Evolutionary conservation across 2,797 vertebrate genomes (phyloP).

Genomic region (Acrocephalus scirpaceus): DNA sequence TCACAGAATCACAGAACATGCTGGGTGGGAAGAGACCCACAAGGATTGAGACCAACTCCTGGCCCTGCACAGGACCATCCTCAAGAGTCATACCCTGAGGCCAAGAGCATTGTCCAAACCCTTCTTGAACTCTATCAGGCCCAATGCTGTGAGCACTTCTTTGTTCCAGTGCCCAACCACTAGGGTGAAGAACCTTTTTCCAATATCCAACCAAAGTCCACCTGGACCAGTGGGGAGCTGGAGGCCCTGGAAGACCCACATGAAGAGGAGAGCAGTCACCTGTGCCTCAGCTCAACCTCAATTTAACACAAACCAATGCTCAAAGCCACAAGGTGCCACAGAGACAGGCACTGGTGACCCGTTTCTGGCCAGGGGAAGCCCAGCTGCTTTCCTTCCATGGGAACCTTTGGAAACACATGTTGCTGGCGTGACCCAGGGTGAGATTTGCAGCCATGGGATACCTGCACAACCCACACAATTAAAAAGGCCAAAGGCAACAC

Average conservation of each 20-base stretch:
- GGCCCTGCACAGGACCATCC: background rate
- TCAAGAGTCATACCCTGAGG: background rate
- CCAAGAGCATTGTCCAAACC: background rate
- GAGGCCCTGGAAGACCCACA: background rate
- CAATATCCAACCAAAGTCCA: accelerated
- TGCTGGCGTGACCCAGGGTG: no score
- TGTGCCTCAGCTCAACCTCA: background rate
- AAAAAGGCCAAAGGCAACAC: background rate
- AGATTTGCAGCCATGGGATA: background rate
- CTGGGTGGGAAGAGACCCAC: background rate
- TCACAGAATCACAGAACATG: background rate
- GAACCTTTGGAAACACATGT: accelerated
- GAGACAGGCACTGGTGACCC: background rate
- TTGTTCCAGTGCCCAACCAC: background rate
- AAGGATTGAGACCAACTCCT: background rate
- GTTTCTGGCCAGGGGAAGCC: background rate
- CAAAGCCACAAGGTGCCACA: background rate
- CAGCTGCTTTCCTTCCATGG: background rate
- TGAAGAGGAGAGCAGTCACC: background rate
- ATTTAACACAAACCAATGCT: background rate
- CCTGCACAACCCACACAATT: background rate
- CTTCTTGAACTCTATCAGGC: background rate
- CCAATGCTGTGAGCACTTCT: background rate
- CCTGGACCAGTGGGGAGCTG: background rate
- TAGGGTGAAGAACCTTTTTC: background rate